Conservation (phyloP, 2,888 invertebrate genomes). For the Toxonevra muliebris region DNA sequence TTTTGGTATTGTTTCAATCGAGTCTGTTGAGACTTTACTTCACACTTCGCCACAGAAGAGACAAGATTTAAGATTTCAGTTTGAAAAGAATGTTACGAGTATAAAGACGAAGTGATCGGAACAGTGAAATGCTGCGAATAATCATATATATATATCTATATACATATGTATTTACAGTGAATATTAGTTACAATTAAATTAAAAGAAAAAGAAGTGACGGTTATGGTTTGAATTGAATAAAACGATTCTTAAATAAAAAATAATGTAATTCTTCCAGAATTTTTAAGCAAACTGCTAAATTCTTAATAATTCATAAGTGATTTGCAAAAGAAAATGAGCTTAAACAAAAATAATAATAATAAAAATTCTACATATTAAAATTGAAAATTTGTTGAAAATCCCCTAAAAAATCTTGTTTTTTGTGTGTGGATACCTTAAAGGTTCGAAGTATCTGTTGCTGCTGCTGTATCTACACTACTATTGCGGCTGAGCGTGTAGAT, state of each 20-base stretch:
- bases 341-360: too few species aligned
- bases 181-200: too few species aligned
- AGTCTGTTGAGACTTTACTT: too few species aligned
- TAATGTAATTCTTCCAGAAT: too few species aligned
- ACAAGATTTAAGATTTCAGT: constrained; percentile 22
- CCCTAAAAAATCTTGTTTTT: constrained; percentile 36
- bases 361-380: too few species aligned
- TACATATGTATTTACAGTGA: too few species aligned
- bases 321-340: too few species aligned
- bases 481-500: constrained; percentile 36
- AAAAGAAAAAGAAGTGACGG: constrained; percentile 25
- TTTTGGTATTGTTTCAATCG: too few species aligned
- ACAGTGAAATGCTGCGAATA: background rate
- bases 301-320: too few species aligned
- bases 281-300: too few species aligned
- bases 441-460: constrained; percentile 38
- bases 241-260: background rate
- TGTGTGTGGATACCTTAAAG: constrained; percentile 52
- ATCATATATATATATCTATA: constrained; percentile 18
- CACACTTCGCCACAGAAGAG: too few species aligned
- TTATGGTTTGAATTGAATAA: constrained; percentile 7
- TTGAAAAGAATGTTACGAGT: constrained; percentile 34
- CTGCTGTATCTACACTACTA: constrained; percentile 47
- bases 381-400: too few species aligned
- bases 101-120: constrained; percentile 28